A percentile compares a stretch with the other conserved stretches of the same genome.
Evolutionary conservation across 2,888 invertebrate species (phyloP).

Genomic region (Ichneumon xanthorius): DNA sequence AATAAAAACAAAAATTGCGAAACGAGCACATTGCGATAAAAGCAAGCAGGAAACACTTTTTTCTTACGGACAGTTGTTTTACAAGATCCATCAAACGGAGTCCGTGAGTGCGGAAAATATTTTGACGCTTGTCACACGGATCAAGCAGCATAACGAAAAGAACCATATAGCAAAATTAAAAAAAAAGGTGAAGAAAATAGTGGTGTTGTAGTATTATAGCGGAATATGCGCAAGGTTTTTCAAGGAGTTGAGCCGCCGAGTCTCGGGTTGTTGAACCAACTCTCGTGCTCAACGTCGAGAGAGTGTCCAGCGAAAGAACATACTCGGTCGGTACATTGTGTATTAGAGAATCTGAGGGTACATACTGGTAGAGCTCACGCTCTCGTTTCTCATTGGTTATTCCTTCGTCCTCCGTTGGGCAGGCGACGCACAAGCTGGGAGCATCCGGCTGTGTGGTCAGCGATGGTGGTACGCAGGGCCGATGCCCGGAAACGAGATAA

Average conservation of each 20-base stretch:
- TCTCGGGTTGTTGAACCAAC: constrained; percentile 54
- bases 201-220: constrained; percentile 11
- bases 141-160: constrained; percentile 57
- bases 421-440: constrained; percentile 47
- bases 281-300: constrained; percentile 35
- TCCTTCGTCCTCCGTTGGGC: constrained; percentile 58
- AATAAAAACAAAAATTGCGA: too few relatives aligned
- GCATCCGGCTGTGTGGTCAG: constrained; percentile 67
- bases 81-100: background rate
- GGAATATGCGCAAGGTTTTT: constrained; percentile 34
- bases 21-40: too few relatives aligned
- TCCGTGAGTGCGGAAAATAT: constrained; percentile 27
- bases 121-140: constrained; percentile 42
- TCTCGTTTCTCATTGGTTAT: constrained; percentile 53
- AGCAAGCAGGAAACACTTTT: background rate
- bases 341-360: constrained; percentile 22
- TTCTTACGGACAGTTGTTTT: background rate
- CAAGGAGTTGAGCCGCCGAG: constrained; percentile 34
- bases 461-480: constrained; percentile 73
- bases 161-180: background rate
- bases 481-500: constrained; percentile 80
- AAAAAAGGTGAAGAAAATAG: constrained; percentile 14
- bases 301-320: constrained; percentile 43
- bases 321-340: constrained; percentile 10
- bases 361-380: constrained; percentile 41